phyloP scores from a whole-genome alignment of 2,797 vertebrate species.

The Karalla daura region DNA sequence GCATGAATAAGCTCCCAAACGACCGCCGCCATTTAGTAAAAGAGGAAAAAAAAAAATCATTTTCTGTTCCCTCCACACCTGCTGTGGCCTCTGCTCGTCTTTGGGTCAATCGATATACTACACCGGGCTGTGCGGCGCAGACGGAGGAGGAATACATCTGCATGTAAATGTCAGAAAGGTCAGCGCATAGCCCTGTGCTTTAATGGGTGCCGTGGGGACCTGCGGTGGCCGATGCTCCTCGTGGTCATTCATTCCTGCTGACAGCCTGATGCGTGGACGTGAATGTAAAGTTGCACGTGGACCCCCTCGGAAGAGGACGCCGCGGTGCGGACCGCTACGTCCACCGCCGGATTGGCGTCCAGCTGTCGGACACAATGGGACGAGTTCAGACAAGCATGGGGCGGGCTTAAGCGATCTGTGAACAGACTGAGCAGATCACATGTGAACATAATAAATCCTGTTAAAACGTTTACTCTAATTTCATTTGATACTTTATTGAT shows the following conservation, averaged over 20 bases:
- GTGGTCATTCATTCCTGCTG: conserved; percentile 34
- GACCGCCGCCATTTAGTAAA: background rate
- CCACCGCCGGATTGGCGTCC: background rate
- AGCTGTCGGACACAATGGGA: background rate
- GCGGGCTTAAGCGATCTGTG: too few relatives aligned
- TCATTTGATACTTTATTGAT: background rate
- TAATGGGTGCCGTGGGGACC: conserved; percentile 16
- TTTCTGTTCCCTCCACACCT: background rate
- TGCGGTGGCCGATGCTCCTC: background rate
- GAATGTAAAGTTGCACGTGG: conserved; percentile 10
- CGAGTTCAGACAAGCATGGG: background rate
- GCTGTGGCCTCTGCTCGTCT: conserved; percentile 34
- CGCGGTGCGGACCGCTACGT: conserved; percentile 2
- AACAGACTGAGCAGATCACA: background rate
- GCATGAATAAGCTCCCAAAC: background rate
- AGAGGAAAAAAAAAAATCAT: background rate
- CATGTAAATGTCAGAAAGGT: conserved; percentile 50
- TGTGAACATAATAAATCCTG: background rate
- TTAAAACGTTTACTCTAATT: background rate
- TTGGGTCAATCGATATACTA: conserved; percentile 47
- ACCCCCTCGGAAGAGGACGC: background rate
- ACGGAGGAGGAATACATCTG: conserved; percentile 59
- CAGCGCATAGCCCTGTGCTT: conserved; percentile 29
- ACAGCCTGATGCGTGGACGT: conserved; percentile 4
- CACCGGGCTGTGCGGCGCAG: conserved; percentile 20